These are phyloP conservation scores for Pterois miles DNA, from an alignment of 2,797 vertebrate genomes.

Conservation along the genomic window DNA sequence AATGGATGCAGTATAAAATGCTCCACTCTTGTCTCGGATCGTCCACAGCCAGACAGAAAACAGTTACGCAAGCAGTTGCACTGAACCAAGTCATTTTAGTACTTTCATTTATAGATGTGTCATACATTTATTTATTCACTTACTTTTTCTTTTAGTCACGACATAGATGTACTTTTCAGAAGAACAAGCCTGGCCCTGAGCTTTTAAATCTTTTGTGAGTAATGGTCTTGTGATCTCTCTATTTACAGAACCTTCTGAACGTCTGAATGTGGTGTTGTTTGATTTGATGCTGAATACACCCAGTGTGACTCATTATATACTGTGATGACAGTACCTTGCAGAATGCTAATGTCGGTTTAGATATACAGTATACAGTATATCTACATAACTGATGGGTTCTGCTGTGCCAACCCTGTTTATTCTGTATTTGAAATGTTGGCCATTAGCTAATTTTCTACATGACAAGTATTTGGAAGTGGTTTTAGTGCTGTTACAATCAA, in stretches of 20 bases:
- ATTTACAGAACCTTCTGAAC: neutral
- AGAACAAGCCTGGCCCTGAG: neutral
- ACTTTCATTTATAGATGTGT: slow-evolving; percentile 1
- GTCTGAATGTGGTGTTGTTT: neutral
- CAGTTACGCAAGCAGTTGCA: neutral
- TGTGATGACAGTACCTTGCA: neutral
- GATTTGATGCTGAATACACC: neutral
- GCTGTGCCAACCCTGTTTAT: neutral
- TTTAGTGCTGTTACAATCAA: neutral
- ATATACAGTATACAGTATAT: neutral
- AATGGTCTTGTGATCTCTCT: neutral
- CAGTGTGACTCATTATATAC: neutral
- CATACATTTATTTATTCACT: slow-evolving; percentile 11
- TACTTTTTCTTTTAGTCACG: neutral
- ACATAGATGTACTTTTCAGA: neutral
- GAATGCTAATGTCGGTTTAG: neutral
- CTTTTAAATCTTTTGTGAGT: neutral
- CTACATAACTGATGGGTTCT: neutral
- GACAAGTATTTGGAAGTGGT: neutral
- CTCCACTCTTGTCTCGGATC: neutral
- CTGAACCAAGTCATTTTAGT: neutral
- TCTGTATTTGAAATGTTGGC: neutral
- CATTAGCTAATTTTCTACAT: neutral
- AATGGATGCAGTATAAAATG: neutral
- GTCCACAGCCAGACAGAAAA: neutral